Base-by-base conservation (phyloP, 2,888 invertebrate genomes). In the Amblyjoppa fuscipennis region DNA sequence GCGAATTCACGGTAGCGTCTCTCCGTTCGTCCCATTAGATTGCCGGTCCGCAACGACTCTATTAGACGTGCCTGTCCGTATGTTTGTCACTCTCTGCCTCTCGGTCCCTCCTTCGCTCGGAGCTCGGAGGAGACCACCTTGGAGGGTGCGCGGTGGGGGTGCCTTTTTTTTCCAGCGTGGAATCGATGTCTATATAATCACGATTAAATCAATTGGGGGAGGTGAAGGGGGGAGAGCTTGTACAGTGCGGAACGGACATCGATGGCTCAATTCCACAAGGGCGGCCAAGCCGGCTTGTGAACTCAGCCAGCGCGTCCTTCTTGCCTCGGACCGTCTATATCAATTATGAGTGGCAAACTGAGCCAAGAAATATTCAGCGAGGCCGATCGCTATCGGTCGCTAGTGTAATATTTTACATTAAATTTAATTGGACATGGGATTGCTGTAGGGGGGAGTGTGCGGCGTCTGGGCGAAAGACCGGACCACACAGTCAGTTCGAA, bases 1-100 rank as follows among this genome's bases (percentile, higher is more conserved):
- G 56, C 49, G 59, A 82, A 85, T 85, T 74, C 77, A 75, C 86
- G 74, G 81, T 86, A 81, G 84, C 80, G 45, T 70, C 64, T 76
- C 25, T 45, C 6, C 20, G 16, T 20, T 51, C 53, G 25, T 9
- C 25, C 28, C 20, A 41, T 7, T 3, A 25, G 25, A 68, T 41
- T 61, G 49, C 53, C 25, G 11, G 38, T n/a, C 20, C 41, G 31
- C 41, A 77, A 68, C 77, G 49, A 77, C 53, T 68, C 53, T 41
- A 77, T 77, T 56, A 56, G 68, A 56, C 16, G 49, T 45, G 51
- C 28, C 38, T 59, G 41, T 41, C 3, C n/a, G 51, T 84, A 31
- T 76, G 28, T 45, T 61, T 75, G 20, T 73, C 49, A 34, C 51
- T 66, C 49, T 49, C 45, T 31, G 11, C 16, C 16, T 31, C 71